Evolutionary conservation across 2,888 invertebrate species (phyloP).

Genomic region (Nomada lathburiana): DNA sequence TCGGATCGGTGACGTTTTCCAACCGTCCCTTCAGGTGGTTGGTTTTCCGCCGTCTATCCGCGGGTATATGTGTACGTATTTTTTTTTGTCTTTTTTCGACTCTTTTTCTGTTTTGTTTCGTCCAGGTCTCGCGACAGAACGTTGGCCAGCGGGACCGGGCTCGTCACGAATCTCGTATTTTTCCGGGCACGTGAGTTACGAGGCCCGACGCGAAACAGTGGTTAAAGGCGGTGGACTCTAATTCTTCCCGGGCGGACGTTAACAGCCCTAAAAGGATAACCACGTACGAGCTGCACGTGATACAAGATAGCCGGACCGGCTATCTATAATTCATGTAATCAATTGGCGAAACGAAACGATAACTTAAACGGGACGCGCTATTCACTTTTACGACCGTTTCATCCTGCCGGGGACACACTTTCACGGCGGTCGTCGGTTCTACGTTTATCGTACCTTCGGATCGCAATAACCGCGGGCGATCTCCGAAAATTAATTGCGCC

Average conservation of each 20-base stretch:
- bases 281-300: slow-evolving; percentile 70
- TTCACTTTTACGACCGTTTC: slow-evolving; percentile 72
- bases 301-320: slow-evolving; percentile 49
- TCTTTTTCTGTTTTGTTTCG: slow-evolving; percentile 15
- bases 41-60: not conserved
- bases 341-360: slow-evolving; percentile 75
- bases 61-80: not conserved
- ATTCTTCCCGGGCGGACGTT: slow-evolving; percentile 75
- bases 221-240: slow-evolving; percentile 71
- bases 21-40: not conserved
- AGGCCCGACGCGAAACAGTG: slow-evolving; percentile 57
- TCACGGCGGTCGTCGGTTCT: not conserved
- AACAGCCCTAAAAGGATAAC: slow-evolving; percentile 76
- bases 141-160: slow-evolving; percentile 18
- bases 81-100: not conserved
- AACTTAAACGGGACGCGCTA: slow-evolving; percentile 68
- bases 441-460: slow-evolving; percentile 17
- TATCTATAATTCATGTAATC: slow-evolving; percentile 79
- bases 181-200: slow-evolving; percentile 62
- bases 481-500: slow-evolving; percentile 7
- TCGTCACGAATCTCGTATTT: slow-evolving; percentile 64
- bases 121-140: slow-evolving; percentile 9
- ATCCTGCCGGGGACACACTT: slow-evolving; percentile 44
- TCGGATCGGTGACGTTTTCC: slow-evolving; percentile 42
- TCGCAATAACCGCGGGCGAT: not conserved